Evolutionary conservation across 2,888 invertebrate species (phyloP), one percentile per base, ranked within the genome.

Genomic region (Nineta flava): DNA sequence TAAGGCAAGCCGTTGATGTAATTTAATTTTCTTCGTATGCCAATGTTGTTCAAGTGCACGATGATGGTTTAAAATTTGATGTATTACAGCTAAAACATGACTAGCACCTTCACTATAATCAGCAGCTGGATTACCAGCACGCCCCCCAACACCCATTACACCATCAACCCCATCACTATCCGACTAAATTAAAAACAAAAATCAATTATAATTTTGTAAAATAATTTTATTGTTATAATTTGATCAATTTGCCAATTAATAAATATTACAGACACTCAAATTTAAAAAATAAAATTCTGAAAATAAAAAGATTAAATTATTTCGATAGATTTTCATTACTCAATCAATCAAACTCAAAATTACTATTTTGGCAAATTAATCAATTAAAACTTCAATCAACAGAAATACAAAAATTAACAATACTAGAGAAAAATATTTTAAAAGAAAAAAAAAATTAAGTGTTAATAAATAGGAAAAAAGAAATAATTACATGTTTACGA

Each of bases 71-170:
- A 96, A 73, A 59, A 97, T 94, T 73, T 94, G 93, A 69, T 96
- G 95, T 55, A 96, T 94, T 46, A 96, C 92, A 47, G 92, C 92
- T 54, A 96, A 72, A 47, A 96, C 95, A 69, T 96, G 95, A 61
- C 91, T 92, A 48, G 96, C 94, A 38, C 95, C 95, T 57, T 87
- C 94, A 54, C 93, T 93, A 66, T 96, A 96, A 70, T 96, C 96
- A 1, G 94, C 90, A 0, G 91, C 92, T 0, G 92, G 90, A 65
- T 91, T 90, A 17, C 82, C 81, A 48, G 79, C 79, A 57, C 79
- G 77, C 54, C 80, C 81, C 52, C 76, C 75, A 57, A 70, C 77
- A 13, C 44, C 26, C 26, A 44, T 10, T 54, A 71, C 74, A 52
- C 67, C 69, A 64, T 61, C 45, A 34, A 45, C 49, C 9, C 44